Evolutionary conservation across 2,888 invertebrate genomes (phyloP).

Genomic region (Scrobipalpa costella): DNA sequence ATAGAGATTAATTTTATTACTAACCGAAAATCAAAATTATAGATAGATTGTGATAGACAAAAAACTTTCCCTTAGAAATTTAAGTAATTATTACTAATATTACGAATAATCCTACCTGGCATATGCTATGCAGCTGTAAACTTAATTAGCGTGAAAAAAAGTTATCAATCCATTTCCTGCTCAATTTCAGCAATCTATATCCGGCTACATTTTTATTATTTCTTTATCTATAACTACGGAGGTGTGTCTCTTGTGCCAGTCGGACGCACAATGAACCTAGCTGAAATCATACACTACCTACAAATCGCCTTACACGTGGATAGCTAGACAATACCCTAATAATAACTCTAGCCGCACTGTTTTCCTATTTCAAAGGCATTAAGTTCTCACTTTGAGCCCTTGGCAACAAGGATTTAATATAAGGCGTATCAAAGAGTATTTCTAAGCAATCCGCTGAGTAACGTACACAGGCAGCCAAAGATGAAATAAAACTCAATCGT

Average conservation of each 20-base stretch:
- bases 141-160: conserved; percentile 3
- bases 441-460: background rate
- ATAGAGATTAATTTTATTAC: too few species aligned
- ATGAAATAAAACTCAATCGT: too few species aligned
- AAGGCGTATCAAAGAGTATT: background rate
- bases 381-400: background rate
- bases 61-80: too few species aligned
- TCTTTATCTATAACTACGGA: background rate
- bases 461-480: too few species aligned
- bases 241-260: background rate
- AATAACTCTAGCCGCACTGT: conserved; percentile 34
- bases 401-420: background rate
- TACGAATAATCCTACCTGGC: too few species aligned
- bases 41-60: too few species aligned
- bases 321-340: conserved; percentile 45
- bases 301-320: conserved; percentile 47
- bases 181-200: background rate
- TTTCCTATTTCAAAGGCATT: conserved; percentile 8
- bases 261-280: conserved; percentile 10
- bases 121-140: background rate
- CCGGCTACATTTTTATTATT: conserved; percentile 19
- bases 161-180: background rate
- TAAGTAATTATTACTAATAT: too few species aligned
- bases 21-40: too few species aligned
- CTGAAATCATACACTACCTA: conserved; percentile 47